Conservation (phyloP, 2,888 invertebrate genomes). For the Scaptomyza flava region DNA sequence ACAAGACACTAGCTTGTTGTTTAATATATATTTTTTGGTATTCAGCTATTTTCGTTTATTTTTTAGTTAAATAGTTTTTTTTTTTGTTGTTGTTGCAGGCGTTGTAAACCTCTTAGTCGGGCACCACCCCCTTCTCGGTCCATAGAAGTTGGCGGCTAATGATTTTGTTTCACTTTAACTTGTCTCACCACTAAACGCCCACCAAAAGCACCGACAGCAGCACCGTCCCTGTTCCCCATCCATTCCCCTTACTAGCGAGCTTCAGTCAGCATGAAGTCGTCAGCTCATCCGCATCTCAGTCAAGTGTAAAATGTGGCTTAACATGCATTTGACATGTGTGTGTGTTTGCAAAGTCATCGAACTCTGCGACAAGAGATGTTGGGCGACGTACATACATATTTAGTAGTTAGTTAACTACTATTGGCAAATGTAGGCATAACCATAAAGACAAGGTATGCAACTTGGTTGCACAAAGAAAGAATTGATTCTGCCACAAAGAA, state of each 20-base stretch:
- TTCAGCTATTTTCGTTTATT: constrained; percentile 64
- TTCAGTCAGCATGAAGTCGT: constrained; percentile 14
- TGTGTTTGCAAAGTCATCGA: constrained; percentile 52
- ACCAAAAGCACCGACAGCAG: neutral
- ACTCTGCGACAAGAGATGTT: constrained; percentile 22
- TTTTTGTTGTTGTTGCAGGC: constrained; percentile 24
- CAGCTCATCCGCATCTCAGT: constrained; percentile 44
- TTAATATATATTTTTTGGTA: constrained; percentile 40
- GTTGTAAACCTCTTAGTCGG: constrained; percentile 40
- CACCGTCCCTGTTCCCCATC: neutral
- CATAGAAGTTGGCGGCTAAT: constrained; percentile 37
- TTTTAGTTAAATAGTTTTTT: constrained; percentile 16
- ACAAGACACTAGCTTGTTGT: constrained; percentile 30
- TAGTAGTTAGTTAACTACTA: constrained; percentile 1
- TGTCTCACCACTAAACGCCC: constrained; percentile 28
- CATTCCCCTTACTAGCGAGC: constrained; percentile 29
- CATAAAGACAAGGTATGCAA: constrained; percentile 2
- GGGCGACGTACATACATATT: neutral
- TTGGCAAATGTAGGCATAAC: neutral
- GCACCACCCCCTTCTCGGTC: constrained; percentile 14
- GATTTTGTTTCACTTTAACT: constrained; percentile 61
- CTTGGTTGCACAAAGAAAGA: neutral
- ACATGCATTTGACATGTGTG: constrained; percentile 45
- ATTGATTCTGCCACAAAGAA: neutral
- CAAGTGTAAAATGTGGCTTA: constrained; percentile 54